Evolutionary conservation across 1,140 invertebrate genomes (phyloP).

Genomic region (Hypsibius dujardini): DNA sequence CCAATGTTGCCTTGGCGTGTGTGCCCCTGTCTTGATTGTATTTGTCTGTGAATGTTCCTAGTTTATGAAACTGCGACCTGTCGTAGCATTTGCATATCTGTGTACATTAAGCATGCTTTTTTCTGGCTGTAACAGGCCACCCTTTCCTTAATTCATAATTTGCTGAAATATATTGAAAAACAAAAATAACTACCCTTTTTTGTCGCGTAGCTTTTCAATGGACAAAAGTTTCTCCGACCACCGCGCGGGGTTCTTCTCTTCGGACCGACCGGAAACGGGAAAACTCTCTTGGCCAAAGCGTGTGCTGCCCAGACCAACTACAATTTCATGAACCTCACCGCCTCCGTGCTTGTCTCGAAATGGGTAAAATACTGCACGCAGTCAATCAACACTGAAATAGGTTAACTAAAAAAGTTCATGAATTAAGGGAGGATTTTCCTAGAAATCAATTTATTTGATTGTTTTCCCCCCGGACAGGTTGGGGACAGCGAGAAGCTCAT

Average conservation of each 20-base stretch:
- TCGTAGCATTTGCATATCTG: too few species aligned
- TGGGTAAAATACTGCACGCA: slow-evolving; percentile 10
- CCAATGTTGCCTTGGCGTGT: too few species aligned
- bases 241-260: slow-evolving; percentile 15
- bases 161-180: too few species aligned
- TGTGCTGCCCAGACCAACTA: slow-evolving; percentile 13
- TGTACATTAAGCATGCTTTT: too few species aligned
- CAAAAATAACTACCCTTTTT: neutral
- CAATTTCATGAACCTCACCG: slow-evolving; percentile 15
- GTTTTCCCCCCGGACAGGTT: neutral
- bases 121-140: too few species aligned
- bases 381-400: neutral
- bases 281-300: slow-evolving; percentile 6
- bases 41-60: too few species aligned
- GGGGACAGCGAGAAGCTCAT: slow-evolving; percentile 16
- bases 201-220: slow-evolving; percentile 6
- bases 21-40: too few species aligned
- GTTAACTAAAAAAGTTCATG: neutral
- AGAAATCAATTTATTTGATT: neutral
- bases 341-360: slow-evolving; percentile 9
- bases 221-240: slow-evolving; percentile 11
- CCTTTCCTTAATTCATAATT: too few species aligned
- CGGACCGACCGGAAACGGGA: slow-evolving; percentile 15
- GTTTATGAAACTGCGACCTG: too few species aligned
- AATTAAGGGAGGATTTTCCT: neutral